Percentiles rank a stretch among this genome's conserved stretches.
These are phyloP conservation scores for Amiota mariae DNA, from an alignment of 2,888 invertebrate species.

Conservation along the genomic window DNA sequence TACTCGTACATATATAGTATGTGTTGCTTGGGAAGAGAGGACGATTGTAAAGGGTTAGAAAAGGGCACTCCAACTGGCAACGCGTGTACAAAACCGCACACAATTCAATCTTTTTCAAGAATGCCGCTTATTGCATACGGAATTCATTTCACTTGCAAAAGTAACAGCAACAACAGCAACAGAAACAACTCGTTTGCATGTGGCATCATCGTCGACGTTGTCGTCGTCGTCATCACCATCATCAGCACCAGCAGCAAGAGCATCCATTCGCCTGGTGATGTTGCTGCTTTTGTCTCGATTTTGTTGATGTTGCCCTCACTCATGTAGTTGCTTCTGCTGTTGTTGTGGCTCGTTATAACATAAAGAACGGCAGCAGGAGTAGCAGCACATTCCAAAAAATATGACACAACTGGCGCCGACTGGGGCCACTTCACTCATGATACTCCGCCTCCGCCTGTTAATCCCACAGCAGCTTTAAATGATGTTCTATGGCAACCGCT, in stretches of 20 bases:
- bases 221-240: slow-evolving; percentile 33
- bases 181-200: slow-evolving; percentile 54
- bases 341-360: slow-evolving; percentile 35
- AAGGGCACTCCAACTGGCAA: slow-evolving; percentile 20
- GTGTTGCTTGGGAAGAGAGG: not conserved
- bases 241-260: not conserved
- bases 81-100: slow-evolving; percentile 45
- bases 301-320: slow-evolving; percentile 5
- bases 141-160: slow-evolving; percentile 44
- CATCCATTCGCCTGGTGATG: slow-evolving; percentile 19
- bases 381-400: slow-evolving; percentile 44
- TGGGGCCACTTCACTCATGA: slow-evolving; percentile 14
- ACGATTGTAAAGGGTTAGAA: not conserved
- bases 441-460: slow-evolving; percentile 9
- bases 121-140: slow-evolving; percentile 45
- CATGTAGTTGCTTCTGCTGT: slow-evolving; percentile 15
- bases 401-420: slow-evolving; percentile 52
- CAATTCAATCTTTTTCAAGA: slow-evolving; percentile 52
- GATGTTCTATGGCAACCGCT: not conserved
- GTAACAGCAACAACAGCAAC: slow-evolving; percentile 31
- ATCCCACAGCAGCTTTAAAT: slow-evolving; percentile 25
- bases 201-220: slow-evolving; percentile 44
- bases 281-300: not conserved
- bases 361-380: slow-evolving; percentile 25
- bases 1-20: too few species aligned